Evolutionary conservation across 2,888 invertebrate species (phyloP), one percentile per base, ranked within the genome.

Genomic region (Drymonia ruficornis): DNA sequence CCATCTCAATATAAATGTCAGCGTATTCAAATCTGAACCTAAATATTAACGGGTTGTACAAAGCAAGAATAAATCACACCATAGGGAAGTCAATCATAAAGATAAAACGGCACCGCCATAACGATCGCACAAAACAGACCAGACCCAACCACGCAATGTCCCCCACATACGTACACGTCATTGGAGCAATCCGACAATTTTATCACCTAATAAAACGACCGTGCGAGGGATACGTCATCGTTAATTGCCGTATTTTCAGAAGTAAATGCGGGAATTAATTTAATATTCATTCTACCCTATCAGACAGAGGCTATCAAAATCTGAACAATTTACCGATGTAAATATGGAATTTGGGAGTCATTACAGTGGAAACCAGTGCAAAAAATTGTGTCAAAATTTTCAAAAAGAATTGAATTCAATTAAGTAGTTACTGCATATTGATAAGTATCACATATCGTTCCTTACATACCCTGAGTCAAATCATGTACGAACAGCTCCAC

Each of bases 211-310:
- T 85, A 84, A 84, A 84, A 66, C 73, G 70, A 67, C 77, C 70
- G 65, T 62, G 18, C 34, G 72, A 65, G 70, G 65, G 64, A 69
- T 72, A 77, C 76, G 72, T 77, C 78, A 70, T 70, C 72, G 80
- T 81, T 83, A 84, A 86, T 84, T 83, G 78, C 73, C 76, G 77
- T 78, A 82, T 85, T 84, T 83, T 77, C 47, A 77, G 61, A 63
- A 74, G 74, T 78, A 80, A 84, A 84, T 80, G 76, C 71, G 66
- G 70, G 70, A 80, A 83, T 85, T 84, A 81, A 86, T 83, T 81
- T 77, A 78, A 81, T 83, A 83, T 86, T 83, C 79, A 84, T 84
- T 74, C 72, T 73, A 63, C 71, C 71, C 72, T 78, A 81, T 80
- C 72, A 74, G 70, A 63, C 72, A 74, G 70, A 63, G 65, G 71